Base-by-base conservation (phyloP, 2,113 vertebrate species). In the Otolemur garnettii region DNA sequence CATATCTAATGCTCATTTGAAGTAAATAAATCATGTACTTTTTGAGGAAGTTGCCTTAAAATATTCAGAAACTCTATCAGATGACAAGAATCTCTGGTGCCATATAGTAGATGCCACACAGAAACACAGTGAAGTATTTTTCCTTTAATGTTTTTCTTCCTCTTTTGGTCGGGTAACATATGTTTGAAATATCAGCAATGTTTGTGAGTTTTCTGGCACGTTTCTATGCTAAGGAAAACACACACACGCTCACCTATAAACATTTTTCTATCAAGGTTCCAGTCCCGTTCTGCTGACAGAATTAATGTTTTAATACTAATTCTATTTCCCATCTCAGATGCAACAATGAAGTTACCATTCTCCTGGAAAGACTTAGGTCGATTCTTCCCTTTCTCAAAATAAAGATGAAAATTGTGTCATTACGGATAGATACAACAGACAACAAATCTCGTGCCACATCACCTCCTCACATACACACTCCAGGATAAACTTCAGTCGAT, bases 1-100 rank as follows among this genome's bases (percentile, higher is more conserved):
- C 4, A 60, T 55, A 50, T 53, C n/a, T 55, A 84, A 89, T 71
- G 7, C 19, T 82, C 30, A 94, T 87, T n/a, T 62, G 38, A 94
- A 94, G 38, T 14, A 93, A 96, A 91, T 81, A 91, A 59, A 90
- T 75, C 50, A 60, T 77, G 11, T 26, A n/a, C 18, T 89, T 94
- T 91, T 30, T 30, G 28, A 95, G 42, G 3, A 96, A 95, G 55
- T 57, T 62, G 85, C 17, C 66, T 90, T 86, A 68, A 50, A 86
- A 79, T 66, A 95, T 90, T 84, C 45, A 91, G 42, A 89, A 11
- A 80, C 72, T 53, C 42, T 86, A 64, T 90, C 75, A 81, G 2
- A 50, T 59, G 66, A 81, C 5, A 90, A n/a, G 26, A 22, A n/a
- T 74, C 33, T 59, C 89, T 86, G 24, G n/a, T 33, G 38, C 21